Base-by-base conservation (phyloP, 37 sponge, comb jelly and placozoan genomes). In the Theonella swinhoei region DNA sequence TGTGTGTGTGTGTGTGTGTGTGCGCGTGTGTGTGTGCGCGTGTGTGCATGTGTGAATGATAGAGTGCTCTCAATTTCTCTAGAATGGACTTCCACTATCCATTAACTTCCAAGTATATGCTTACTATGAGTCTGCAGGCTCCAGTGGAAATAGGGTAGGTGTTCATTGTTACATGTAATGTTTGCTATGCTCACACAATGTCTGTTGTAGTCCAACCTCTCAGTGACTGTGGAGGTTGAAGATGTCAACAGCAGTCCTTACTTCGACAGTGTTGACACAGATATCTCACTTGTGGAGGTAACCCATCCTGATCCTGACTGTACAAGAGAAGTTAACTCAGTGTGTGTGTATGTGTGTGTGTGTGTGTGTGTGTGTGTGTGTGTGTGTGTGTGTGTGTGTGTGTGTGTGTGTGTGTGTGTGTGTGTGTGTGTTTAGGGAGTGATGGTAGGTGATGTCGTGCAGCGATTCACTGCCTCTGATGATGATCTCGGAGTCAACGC, bases 161-260 rank as follows among this genome's bases (percentile, higher is more conserved):
- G 39, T 68, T 29, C 34, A 29, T 17, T 68, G 33, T 68, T 29
- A 33, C 1, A 33, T 70, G 71, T 7, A 7, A 30, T 9, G 39
- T 74, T 43, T 31, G 4, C 38, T 35, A 20, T 2, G 37, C 14
- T 29, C 28, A 35, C n/a, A n/a, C n/a, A n/a, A n/a, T n/a, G n/a
- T n/a, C n/a, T n/a, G n/a, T 26, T 74, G 1, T n/a, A 83, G 83
- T 62, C 75, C 3, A 72, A 74, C 39, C 74, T 83, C 4, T 39
- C n/a, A 22, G 74, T 83, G 64, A 83, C 65, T 3, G 83, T 83
- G 23, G 61, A 58, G 4, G 74, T 83, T 11, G 4, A 2, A 25
- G 83, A 83, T n/a, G 25, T 83, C 42, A 83, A 83, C 37, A 65
- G 73, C 34, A 38, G 73, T 28, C 83, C 83, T 0, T 22, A 26